Percentiles rank a stretch among this genome's conserved stretches.
Evolutionary conservation across 2,113 vertebrate genomes (phyloP).

Genomic region (Sinocyclocheilus rhinocerous): DNA sequence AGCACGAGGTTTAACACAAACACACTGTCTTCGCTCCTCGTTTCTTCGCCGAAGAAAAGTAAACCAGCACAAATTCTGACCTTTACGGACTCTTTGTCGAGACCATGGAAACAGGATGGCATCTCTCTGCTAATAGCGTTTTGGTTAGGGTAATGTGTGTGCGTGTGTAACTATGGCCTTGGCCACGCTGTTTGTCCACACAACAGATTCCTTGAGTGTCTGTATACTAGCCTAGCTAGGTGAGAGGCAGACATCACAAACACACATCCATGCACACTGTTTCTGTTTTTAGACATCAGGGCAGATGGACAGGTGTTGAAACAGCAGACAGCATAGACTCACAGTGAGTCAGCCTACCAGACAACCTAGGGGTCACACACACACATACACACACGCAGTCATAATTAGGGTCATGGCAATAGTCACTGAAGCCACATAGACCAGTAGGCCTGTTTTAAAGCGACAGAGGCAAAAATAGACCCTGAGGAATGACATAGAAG

Average conservation of each 20-base stretch:
- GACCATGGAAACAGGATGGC: conserved; percentile 26
- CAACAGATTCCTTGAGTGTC: conserved; percentile 52
- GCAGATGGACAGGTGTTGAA: conserved; percentile 63
- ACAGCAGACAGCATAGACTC: conserved; percentile 55
- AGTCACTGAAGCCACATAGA: conserved; percentile 15
- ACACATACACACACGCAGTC: conserved; percentile 27
- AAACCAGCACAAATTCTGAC: conserved; percentile 17
- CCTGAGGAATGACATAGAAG: conserved; percentile 8
- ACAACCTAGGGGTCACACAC: conserved; percentile 39
- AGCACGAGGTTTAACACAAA: background rate
- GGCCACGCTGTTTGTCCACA: conserved; percentile 53
- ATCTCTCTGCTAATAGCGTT: background rate
- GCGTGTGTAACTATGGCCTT: conserved; percentile 44
- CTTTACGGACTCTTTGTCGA: conserved; percentile 28
- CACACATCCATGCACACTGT: conserved; percentile 16
- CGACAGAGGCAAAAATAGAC: conserved; percentile 4
- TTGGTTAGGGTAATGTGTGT: conserved; percentile 17
- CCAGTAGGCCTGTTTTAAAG: conserved; percentile 15
- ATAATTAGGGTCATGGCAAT: conserved; percentile 12
- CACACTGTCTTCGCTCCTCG: background rate
- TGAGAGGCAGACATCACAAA: conserved; percentile 19
- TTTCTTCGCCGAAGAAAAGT: background rate
- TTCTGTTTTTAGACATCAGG: conserved; percentile 58
- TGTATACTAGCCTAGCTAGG: conserved; percentile 22
- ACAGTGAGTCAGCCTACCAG: conserved; percentile 40